Evolutionary conservation across 2,888 invertebrate genomes (phyloP), one percentile per base, ranked within the genome.

Genomic region (Nipponacmea schrenckii): DNA sequence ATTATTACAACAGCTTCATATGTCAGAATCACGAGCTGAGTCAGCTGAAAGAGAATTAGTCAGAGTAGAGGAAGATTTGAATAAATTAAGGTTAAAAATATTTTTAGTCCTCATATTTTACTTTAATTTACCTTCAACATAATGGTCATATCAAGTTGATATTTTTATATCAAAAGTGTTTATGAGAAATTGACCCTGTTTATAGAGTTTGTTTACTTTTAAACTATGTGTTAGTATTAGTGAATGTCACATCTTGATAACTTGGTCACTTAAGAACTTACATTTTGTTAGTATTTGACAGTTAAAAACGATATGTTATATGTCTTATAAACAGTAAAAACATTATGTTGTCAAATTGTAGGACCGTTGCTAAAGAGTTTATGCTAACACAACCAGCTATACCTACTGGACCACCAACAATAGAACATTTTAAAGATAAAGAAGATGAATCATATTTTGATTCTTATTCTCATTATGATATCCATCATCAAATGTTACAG

Each of bases 401-500:
- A 68, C 80, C 75, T 62, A 56, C 77, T 27, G 67, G 64, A 50
- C 74, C 77, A 74, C 45, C 67, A 45, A 71, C 70, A 63, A 26
- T 71, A 39, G 73, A 79, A 62, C 73, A 74, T 67, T 64, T 84
- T 69, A 74, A 74, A n/a, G 79, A 79, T 24, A 82, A 80, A 81
- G 92, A 92, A 81, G 96, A 96, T 86, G 93, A 89, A 62, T 84
- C 86, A n/a, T 91, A 91, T 79, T 91, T 91, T 80, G 88, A 86
- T 65, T 94, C 95, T 1, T 97, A 97, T 85, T 93, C 95, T 68
- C 96, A 96, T 90, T 96, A 94, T 89, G 93, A 94, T 27, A 97
- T 97, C 84, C 98, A 98, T 89, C 93, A 95, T 86, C 96, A 96
- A 85, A 98, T 98, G 98, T 91, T 98, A 50, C 94, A 94, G 84